Evolutionary conservation across 2,888 invertebrate genomes (phyloP).

Genomic region (Caenorhabditis sp.): DNA sequence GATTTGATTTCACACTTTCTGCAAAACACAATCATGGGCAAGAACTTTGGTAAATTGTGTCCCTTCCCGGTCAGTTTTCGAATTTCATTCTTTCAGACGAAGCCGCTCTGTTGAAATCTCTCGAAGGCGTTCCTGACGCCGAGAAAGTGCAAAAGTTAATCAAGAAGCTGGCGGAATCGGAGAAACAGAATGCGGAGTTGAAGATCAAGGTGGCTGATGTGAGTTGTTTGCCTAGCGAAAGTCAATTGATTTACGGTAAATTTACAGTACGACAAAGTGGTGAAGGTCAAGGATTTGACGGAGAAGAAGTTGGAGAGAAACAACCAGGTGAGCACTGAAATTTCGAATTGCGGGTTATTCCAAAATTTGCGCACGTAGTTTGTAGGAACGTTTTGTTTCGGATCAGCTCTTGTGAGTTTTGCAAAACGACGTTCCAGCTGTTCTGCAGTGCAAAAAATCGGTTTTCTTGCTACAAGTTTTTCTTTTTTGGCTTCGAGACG

Average conservation of each 20-base stretch:
- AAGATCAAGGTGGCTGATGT: constrained; percentile 60
- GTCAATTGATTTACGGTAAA: not conserved
- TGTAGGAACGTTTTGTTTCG: too few species aligned
- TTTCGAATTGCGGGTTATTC: too few species aligned
- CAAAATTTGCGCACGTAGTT: too few species aligned
- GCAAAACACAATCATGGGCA: not conserved
- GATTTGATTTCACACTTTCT: constrained; percentile 40
- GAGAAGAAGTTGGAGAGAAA: constrained; percentile 73
- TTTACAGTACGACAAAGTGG: constrained; percentile 68
- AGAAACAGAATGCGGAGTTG: constrained; percentile 55
- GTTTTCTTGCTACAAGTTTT: too few species aligned
- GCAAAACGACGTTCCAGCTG: too few species aligned
- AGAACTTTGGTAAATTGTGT: not conserved
- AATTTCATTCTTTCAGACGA: constrained; percentile 48
- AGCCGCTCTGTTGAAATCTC: constrained; percentile 59
- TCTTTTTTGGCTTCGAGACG: too few species aligned
- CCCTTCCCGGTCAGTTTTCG: not conserved
- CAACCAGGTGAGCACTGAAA: constrained; percentile 59
- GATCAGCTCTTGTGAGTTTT: too few species aligned
- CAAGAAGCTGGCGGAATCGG: constrained; percentile 60
- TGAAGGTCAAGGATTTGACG: constrained; percentile 65
- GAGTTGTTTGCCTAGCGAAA: not conserved
- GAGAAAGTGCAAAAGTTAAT: constrained; percentile 67
- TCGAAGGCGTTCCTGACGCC: constrained; percentile 64
- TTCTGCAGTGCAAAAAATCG: too few species aligned